Percentiles rank a stretch among this genome's conserved stretches.
These are phyloP conservation scores for Octonoba sinensis DNA, from an alignment of 2,888 invertebrate genomes.

Conservation along the genomic window DNA sequence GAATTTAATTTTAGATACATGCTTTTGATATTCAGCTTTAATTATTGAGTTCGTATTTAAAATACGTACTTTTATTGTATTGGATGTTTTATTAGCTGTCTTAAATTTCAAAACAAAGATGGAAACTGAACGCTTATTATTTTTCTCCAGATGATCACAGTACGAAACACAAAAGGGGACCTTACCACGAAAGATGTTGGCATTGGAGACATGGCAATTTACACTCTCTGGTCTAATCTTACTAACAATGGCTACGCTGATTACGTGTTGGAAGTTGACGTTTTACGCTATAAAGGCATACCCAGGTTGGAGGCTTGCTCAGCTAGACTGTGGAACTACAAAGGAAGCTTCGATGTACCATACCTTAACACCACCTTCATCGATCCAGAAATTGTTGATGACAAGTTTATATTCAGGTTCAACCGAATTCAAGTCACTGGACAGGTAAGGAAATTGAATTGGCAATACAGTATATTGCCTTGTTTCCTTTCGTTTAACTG, in stretches of 20 bases:
- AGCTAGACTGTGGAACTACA: conserved; percentile 61
- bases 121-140: too few relatives aligned
- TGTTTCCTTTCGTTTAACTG: neutral
- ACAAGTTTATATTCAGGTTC: conserved; percentile 63
- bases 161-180: conserved; percentile 17
- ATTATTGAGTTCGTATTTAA: too few relatives aligned
- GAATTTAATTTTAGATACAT: too few relatives aligned
- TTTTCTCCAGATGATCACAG: conserved; percentile 37
- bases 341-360: conserved; percentile 65
- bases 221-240: conserved; percentile 57
- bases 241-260: conserved; percentile 56
- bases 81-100: too few relatives aligned
- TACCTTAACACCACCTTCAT: conserved; percentile 64
- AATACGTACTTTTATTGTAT: too few relatives aligned
- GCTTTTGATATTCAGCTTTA: too few relatives aligned
- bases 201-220: conserved; percentile 58
- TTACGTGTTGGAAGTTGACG: conserved; percentile 61
- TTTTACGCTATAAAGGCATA: conserved; percentile 26
- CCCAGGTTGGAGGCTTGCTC: conserved; percentile 65
- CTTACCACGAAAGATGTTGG: conserved; percentile 33
- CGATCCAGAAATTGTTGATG: conserved; percentile 56
- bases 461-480: neutral
- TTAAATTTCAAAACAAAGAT: too few relatives aligned
- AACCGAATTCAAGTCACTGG: conserved; percentile 65
- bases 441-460: conserved; percentile 47